These are phyloP conservation scores for Polydrusus pterygomalis DNA, from an alignment of 2,888 invertebrate species.

Conservation along the genomic window DNA sequence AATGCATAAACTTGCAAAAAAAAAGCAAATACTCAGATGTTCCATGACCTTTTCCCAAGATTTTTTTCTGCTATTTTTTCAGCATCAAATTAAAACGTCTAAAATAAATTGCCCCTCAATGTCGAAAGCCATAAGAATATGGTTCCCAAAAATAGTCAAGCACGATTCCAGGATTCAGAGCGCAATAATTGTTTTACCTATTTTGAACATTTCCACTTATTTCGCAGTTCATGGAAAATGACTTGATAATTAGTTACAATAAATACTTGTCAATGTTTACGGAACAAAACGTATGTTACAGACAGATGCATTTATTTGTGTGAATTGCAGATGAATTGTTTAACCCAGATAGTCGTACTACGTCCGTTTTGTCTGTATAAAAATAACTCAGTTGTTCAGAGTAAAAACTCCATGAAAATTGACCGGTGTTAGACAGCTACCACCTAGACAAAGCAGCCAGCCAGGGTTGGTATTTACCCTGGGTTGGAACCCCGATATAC, in stretches of 20 bases:
- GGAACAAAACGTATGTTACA: conserved; percentile 16
- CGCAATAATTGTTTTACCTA: conserved; percentile 17
- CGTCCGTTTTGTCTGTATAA: too few species aligned
- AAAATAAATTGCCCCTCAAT: conserved; percentile 25
- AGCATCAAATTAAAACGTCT: conserved; percentile 16
- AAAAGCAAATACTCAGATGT: neutral
- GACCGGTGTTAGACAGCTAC: too few species aligned
- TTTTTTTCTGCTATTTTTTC: too few species aligned
- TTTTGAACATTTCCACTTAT: conserved; percentile 20
- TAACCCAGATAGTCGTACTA: neutral
- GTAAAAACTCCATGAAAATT: too few species aligned
- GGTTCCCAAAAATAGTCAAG: conserved; percentile 23
- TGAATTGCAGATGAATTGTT: conserved; percentile 12
- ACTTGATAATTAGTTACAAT: conserved; percentile 21
- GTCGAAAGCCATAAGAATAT: neutral
- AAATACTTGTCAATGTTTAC: conserved; percentile 19
- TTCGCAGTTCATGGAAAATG: conserved; percentile 6
- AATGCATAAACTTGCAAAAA: neutral
- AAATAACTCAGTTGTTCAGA: too few species aligned
- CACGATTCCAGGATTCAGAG: conserved; percentile 23
- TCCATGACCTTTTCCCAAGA: neutral
- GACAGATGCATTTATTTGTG: conserved; percentile 9
- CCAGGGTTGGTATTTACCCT: too few species aligned
- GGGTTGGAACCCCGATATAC: too few species aligned
- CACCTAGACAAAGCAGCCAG: too few species aligned